Base-by-base conservation (phyloP, 2,113 vertebrate species). In the Apteryx mantelli region DNA sequence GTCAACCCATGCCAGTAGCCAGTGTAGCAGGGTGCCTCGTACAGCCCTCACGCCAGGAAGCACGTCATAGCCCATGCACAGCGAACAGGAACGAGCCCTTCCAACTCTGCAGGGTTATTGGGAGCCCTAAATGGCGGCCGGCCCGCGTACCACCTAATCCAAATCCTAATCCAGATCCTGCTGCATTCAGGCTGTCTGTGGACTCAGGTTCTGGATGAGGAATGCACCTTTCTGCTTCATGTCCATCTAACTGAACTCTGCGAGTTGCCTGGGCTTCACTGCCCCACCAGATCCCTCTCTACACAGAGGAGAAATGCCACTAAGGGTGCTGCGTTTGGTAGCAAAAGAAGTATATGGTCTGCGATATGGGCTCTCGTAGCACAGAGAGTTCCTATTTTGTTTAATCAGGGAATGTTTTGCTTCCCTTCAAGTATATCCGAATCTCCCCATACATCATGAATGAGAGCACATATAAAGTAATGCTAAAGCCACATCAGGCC, bases 21-120 rank as follows among this genome's bases (percentile, higher is more conserved):
- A 69, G 69, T 78, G 28, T 42, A 22, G 38, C 21, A 25, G 3
- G 36, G 14, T 24, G 28, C 61, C 38, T 63, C 38, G 8, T 60
- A 21, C 36, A 52, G 15, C 38, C 55, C 32, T 2, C 3, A 16
- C 26, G 30, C 36, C 25, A 66, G 42, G n/a, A 87, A 73, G n/a
- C 0, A 58, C 55, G 9, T 0, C 16, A 1, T 1, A 24, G 68
- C 42, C 81, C 48, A 6, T 32, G 56, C 56, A 32, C 28, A 58
- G 56, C 56, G 24, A 30, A 58, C 56, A 9, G 52, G 38, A 82
- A 17, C 55, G 46, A n/a, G 11, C 18, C 69, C 52, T 60, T 2
- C 30, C n/a, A 26, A 32, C 7, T 28, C 52, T n/a, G 25, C 30
- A 60, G 36, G 6, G 44, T 71, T 60, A 30, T 73, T 74, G 18